Evolutionary conservation across 2,113 vertebrate species (phyloP), one percentile per base, ranked within the genome.

Genomic region (Ptilorrhoa leucosticta): DNA sequence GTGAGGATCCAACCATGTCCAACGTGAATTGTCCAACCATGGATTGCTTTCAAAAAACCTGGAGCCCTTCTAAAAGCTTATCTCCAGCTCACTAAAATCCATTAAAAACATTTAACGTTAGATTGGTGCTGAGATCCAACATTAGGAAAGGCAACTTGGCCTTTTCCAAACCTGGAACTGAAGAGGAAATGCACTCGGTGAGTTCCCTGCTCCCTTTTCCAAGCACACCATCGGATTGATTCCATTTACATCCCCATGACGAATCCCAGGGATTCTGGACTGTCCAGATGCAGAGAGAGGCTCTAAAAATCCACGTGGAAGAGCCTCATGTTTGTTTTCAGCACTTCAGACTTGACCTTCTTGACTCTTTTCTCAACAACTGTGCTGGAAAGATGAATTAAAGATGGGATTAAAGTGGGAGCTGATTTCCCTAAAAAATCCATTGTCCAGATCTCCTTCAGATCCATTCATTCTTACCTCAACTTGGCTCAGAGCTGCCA

Each of bases 171-270:
- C 11, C 51, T 66, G 4, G 10, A 72, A 28, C 7, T 66, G 63
- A 86, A 71, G 45, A 37, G 66, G 27, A 73, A 45, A 58, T 39
- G 23, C 12, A 23, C 26, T 82, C 2, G 1, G 15, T 50, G 39
- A 66, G 9, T 66, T 75, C 20, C 28, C 50, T 70, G 8, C 31
- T 69, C n/a, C 37, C 39, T 53, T 39, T 39, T 69, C 22, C 23
- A 30, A 78, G 13, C 2, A 6, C 18, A 10, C 15, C 15, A 2
- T 1, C 13, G 27, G 15, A 56, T 17, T 42, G 19, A 13, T 61
- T 22, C 31, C 23, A 10, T 69, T 65, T 70, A 20, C 13, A 35
- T n/a, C 58, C 40, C 24, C 19, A 4, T 0, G 0, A 39, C 22
- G 15, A 50, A 64, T 68, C 33, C 13, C 17, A 26, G 39, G 23